A percentile compares a stretch with the other conserved stretches of the same genome.
These are phyloP conservation scores for Ammospiza caudacuta DNA, from an alignment of 2,113 vertebrate species.

Conservation along the genomic window DNA sequence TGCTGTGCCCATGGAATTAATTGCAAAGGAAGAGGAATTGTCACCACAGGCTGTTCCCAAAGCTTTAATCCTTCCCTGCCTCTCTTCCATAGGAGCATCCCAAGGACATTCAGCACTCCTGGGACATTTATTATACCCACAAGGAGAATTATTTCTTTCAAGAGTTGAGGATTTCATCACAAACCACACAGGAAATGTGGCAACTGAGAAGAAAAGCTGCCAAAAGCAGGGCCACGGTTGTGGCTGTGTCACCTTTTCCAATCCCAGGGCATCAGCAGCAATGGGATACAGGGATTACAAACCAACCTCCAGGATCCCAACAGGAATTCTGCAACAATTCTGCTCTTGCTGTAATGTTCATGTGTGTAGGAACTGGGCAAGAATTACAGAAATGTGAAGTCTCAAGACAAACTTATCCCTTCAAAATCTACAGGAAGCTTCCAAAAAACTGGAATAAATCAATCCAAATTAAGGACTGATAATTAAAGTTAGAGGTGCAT, in stretches of 20 bases:
- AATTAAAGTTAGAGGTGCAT: background rate
- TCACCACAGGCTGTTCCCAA: background rate
- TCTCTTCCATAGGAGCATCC: background rate
- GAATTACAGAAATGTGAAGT: fast-evolving
- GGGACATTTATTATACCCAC: background rate
- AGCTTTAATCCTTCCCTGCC: background rate
- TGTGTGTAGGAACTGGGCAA: no score
- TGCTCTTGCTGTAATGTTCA: background rate
- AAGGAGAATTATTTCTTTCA: background rate
- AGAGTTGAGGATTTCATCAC: background rate
- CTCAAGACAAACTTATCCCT: background rate
- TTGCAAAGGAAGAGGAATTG: background rate
- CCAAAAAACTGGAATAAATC: background rate
- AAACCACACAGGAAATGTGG: background rate
- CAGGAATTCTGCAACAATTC: background rate
- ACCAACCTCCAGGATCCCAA: background rate
- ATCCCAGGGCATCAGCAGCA: background rate
- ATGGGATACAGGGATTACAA: background rate
- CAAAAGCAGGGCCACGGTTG: background rate
- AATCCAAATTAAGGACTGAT: background rate
- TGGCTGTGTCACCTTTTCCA: background rate
- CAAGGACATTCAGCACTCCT: background rate
- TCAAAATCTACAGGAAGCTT: background rate
- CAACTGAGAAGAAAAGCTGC: fast-evolving
- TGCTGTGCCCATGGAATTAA: background rate